phyloP scores from a whole-genome alignment of 2,113 vertebrate genomes.

The Centropus bengalensis region DNA sequence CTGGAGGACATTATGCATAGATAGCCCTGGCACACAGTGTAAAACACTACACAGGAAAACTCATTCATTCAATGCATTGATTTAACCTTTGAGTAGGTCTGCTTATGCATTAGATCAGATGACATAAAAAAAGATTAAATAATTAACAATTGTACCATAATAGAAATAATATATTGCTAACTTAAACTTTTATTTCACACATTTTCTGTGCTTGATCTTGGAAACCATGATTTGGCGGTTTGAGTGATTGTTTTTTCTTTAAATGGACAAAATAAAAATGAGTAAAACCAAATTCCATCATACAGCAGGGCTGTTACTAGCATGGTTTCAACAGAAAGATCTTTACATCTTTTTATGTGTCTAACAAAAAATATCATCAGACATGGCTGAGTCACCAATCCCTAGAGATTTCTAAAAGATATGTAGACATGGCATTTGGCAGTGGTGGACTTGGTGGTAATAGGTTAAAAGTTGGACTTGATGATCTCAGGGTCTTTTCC shows the following conservation, averaged over 20 bases:
- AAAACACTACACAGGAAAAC: neutral
- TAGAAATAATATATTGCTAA: neutral
- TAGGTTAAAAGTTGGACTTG: neutral
- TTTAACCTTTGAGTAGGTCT: neutral
- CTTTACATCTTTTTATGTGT: neutral
- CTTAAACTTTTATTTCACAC: neutral
- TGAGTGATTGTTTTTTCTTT: neutral
- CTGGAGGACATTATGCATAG: neutral
- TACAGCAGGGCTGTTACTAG: neutral
- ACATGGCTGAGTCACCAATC: neutral
- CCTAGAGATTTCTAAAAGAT: neutral
- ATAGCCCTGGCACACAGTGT: neutral
- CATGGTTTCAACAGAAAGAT: neutral
- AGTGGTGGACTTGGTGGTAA: neutral
- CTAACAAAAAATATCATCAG: neutral
- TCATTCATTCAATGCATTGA: neutral
- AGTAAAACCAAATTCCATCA: neutral
- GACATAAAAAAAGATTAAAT: neutral
- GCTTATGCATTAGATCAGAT: neutral
- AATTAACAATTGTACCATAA: neutral
- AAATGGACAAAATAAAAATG: neutral
- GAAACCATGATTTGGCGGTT: neutral
- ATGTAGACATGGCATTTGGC: rapidly evolving
- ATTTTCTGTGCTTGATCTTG: neutral
- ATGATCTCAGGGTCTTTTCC: neutral